Conservation (phyloP, 2,888 invertebrate species). For the Melanargia galathea region DNA sequence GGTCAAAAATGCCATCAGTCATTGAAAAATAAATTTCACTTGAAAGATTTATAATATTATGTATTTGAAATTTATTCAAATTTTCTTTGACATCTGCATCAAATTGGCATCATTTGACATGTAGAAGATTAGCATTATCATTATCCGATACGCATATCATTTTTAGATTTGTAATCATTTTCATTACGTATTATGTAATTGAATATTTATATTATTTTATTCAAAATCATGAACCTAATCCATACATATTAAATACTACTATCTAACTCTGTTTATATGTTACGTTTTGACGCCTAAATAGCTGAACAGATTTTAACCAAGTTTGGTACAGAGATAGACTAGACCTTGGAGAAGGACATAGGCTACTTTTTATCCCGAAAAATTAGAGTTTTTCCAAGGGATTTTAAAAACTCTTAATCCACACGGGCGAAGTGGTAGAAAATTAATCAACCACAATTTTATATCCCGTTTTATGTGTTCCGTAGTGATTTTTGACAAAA, state of each 20-base stretch:
- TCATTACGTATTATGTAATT: not conserved
- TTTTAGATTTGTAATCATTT: not conserved
- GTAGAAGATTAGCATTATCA: not conserved
- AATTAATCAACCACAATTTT: not conserved
- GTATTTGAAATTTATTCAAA: constrained; percentile 6
- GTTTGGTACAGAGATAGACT: too few relatives aligned
- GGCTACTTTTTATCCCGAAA: too few relatives aligned
- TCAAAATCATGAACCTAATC: not conserved
- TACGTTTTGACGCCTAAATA: too few relatives aligned
- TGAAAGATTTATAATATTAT: not conserved
- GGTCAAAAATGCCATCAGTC: constrained; percentile 7
- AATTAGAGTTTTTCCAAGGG: too few relatives aligned
- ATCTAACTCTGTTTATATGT: too few relatives aligned
- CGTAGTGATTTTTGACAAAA: not conserved
- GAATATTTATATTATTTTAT: not conserved
- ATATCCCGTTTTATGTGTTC: not conserved
- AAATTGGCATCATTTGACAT: constrained; percentile 14
- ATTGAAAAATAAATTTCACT: constrained; percentile 1
- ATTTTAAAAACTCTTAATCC: too few relatives aligned
- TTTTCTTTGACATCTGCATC: not conserved
- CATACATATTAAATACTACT: not conserved
- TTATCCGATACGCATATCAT: not conserved
- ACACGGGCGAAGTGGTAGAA: too few relatives aligned
- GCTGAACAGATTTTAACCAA: too few relatives aligned
- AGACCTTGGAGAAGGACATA: too few relatives aligned